Base-by-base conservation (phyloP, 2,113 vertebrate species). In the Colossoma macropomum region DNA sequence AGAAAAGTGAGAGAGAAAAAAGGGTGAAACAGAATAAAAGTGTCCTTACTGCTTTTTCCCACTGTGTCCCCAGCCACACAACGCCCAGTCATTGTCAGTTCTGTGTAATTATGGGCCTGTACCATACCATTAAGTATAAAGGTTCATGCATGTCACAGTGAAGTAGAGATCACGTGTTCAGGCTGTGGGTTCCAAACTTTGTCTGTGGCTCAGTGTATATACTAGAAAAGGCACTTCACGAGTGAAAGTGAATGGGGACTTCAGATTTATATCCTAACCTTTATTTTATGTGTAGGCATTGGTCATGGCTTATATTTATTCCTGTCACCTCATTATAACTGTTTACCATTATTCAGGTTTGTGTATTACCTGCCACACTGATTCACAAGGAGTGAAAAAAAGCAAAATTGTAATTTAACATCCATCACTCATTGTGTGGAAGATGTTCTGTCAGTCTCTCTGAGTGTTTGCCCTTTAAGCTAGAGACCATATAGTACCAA, bases 211-310 rank as follows among this genome's bases (percentile, higher is more conserved):
- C 25, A 27, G 56, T 1, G 23, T 25, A 13, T 8, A 62, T 8
- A 59, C 56, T 65, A 79, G 78, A 82, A 84, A 38, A 2, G 73
- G 71, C 10, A 50, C 34, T 70, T 70, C 11, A 23, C 38, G 9
- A 23, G 4, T 41, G 6, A 70, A 34, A 23, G 15, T 17, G 23
- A 59, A 82, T 68, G 82, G 10, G 77, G 77, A 82, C 72, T 80
- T 52, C 10, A 16, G 52, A 59, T 59, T 59, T 8, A 59, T 59
- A 23, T 52, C 5, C 1, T 19, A 1, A 78, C 21, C 89, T 89
- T 92, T 82, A 6, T 87, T 84, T 65, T 75, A 11, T 32, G 54
- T 81, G 70, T 23, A 69, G 23, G 21, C 17, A 21, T 6, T 54
- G 52, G 41, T 45, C 17, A 38, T 38, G 34, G 34, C 34, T 50